Percentiles rank a stretch among this genome's conserved stretches.
phyloP scores from a whole-genome alignment of 2,113 vertebrate genomes.

The Syngnathus typhle region DNA sequence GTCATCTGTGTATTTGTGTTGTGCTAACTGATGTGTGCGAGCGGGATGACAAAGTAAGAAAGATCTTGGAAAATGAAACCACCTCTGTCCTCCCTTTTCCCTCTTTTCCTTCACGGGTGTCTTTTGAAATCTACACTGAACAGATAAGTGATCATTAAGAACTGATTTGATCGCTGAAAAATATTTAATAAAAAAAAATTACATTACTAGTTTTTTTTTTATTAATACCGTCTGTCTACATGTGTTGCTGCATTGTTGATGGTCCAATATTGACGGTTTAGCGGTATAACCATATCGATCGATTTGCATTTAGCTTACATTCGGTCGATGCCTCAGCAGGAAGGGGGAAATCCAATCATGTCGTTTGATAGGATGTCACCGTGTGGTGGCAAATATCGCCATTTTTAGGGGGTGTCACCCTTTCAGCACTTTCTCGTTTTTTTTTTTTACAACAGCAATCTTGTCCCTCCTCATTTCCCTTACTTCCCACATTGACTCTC shows the following conservation, averaged over 20 bases:
- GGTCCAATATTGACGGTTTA: too few relatives aligned
- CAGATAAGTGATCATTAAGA: constrained; percentile 20
- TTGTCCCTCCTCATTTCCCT: constrained; percentile 5
- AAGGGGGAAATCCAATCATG: not conserved
- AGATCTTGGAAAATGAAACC: constrained; percentile 21
- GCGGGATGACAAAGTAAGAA: constrained; percentile 17
- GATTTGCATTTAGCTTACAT: too few relatives aligned
- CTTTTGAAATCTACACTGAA: not conserved
- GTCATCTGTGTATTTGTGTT: constrained; percentile 27
- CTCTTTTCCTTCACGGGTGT: constrained; percentile 11
- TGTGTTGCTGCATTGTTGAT: too few relatives aligned
- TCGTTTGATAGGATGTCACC: not conserved
- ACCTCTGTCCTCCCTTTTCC: constrained; percentile 13
- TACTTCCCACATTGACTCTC: constrained; percentile 40
- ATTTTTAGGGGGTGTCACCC: constrained; percentile 11
- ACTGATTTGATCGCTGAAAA: not conserved
- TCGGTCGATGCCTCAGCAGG: constrained; percentile 22
- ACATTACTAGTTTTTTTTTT: too few relatives aligned
- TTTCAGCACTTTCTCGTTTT: constrained; percentile 1
- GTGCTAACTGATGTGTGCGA: constrained; percentile 15
- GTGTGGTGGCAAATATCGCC: constrained; percentile 10
- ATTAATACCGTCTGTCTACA: too few relatives aligned
- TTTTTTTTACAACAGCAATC: not conserved
- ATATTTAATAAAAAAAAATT: too few relatives aligned
- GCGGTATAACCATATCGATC: too few relatives aligned